Evolutionary conservation across 1,140 invertebrate genomes (phyloP), one percentile per base, ranked within the genome.

Genomic region (Dinothrombium tinctorium): DNA sequence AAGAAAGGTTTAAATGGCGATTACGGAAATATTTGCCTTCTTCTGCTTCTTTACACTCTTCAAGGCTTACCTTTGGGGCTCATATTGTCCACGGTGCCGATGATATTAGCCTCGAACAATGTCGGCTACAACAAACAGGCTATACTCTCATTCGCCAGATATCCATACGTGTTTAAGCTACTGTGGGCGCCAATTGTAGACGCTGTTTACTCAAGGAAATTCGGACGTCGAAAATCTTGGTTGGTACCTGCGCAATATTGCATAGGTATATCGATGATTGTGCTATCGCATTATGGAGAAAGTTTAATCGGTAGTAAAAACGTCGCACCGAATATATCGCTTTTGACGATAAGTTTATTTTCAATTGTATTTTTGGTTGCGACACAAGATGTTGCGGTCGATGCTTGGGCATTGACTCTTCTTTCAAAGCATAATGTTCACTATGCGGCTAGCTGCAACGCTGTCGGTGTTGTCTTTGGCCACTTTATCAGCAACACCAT

Each of bases 351-450:
- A 17, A 65, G 84, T 36, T 99, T 98, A 62, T 82, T 98, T 54
- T 63, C 69, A 38, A 62, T 98, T 1, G 95, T 94, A 53, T 92
- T 96, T 51, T 63, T 99, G 37, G 90, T 89, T 12, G 90, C 94
- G 2, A 98, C 90, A 17, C 94, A 99, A 64, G 94, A 99, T 60
- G 96, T 99, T 55, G 90, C 89, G 40, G 90, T 99, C 1, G 94
- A 99, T 69, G 94, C 92, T 3, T 99, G 94, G 94, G 92, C 92
- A 2, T 61, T 99, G 1, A 98, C 92, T 2, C 96, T 99, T 82
- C 62, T 99, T 3, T 82, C 87, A 56, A 77, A 74, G 68, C 55
- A 59, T 40, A 98, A 98, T 64, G 84, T 98, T 25, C 86, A 83
- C n/a, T 89, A 96, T 63, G 94, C 92, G 7, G 95, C 89, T 9